Percentiles rank a stretch among this genome's conserved stretches.
phyloP scores from a whole-genome alignment of 92 coral and sea anemone species.

The Muricea muricata region DNA sequence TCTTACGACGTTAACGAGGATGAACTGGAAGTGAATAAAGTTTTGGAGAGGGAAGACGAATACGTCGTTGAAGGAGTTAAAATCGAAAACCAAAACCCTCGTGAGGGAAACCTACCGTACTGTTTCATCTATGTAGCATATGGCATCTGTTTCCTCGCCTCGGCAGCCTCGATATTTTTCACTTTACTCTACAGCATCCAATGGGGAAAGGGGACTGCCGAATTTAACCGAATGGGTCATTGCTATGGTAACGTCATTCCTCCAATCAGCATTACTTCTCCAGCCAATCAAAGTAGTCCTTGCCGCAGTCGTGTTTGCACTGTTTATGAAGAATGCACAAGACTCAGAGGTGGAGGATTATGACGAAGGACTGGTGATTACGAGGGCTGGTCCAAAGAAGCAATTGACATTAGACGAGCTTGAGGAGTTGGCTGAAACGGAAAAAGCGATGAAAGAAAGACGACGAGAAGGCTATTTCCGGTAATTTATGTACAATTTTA shows the following conservation, averaged over 20 bases:
- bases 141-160: slow-evolving; percentile 31
- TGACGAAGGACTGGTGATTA: too few species aligned
- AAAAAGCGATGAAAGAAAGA: too few species aligned
- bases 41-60: background rate
- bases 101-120: background rate
- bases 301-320: background rate
- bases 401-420: too few species aligned
- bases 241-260: slow-evolving; percentile 81
- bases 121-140: background rate
- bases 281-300: slow-evolving; percentile 74
- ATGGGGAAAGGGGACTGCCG: slow-evolving; percentile 93
- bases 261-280: slow-evolving; percentile 79
- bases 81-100: background rate
- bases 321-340: background rate
- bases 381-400: too few species aligned
- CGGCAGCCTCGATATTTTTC: slow-evolving; percentile 65
- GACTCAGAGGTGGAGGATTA: too few species aligned
- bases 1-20: background rate
- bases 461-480: too few species aligned
- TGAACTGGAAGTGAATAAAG: slow-evolving; percentile 71
- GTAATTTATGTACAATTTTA: too few species aligned
- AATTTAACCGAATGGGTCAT: slow-evolving; percentile 81
- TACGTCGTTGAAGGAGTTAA: too few species aligned
- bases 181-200: slow-evolving; percentile 82
- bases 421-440: too few species aligned